Evolutionary conservation across 2,888 invertebrate species (phyloP), one percentile per base, ranked within the genome.

Genomic region (Tridacna crocea): DNA sequence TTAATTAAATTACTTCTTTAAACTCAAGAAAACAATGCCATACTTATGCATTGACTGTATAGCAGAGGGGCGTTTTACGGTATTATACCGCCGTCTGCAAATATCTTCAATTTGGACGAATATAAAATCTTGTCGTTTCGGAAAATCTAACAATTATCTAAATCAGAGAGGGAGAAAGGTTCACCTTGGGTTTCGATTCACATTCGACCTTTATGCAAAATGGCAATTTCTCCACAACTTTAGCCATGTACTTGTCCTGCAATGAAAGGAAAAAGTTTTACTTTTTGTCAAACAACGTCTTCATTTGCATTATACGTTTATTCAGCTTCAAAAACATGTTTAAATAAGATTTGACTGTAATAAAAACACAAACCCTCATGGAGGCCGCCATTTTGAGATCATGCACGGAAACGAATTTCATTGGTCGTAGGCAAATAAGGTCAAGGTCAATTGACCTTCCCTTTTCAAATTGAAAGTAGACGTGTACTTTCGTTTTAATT

Each of bases 221-320:
- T 19, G 90, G 90, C 91, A 90, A 91, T 79, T 90, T 86, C 88
- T 89, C 89, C 76, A 88, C 88, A 70, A 90, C 83, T 65, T 89
- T 85, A 51, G 85, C 85, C 74, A 90, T 58, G 66, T 84, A 85
- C 63, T 73, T 84, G 27, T 85, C 89, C 91, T 91, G 88, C 79
- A 90, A 90, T 55, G 75, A 75, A 60, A 75, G 47, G 55, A 17
- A 72, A 10, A 58, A n/a, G 19, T 72, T 26, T 24, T 36, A 8
- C 36, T 36, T 36, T 36, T 36, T 4, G 36, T 36, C 3, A 36
- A 36, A 36, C 36, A 2, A 36, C 36, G 8, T 36, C 36, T 36
- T 36, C 36, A 36, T 36, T 8, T 36, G 36, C 36, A 36, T 36
- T 36, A 36, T 36, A 2, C 36, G 8, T 36, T 36, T 36, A 36